Evolutionary conservation across 2,888 invertebrate species (phyloP).

Genomic region (Salpingus planirostris): DNA sequence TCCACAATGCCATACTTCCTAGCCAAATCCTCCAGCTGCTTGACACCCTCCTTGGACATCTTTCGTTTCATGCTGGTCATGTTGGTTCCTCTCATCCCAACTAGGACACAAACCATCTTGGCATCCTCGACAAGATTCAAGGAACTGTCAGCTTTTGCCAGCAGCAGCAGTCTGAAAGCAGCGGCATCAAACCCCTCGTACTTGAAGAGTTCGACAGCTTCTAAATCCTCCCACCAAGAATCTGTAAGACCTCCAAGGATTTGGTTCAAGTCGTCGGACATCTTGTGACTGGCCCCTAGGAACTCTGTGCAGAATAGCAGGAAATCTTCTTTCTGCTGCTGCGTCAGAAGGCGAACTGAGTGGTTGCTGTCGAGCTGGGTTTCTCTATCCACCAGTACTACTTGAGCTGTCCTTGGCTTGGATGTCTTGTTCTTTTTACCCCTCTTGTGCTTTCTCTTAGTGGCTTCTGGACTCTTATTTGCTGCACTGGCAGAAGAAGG

Average conservation of each 20-base stretch:
- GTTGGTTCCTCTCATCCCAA: constrained; percentile 44
- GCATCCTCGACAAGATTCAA: constrained; percentile 37
- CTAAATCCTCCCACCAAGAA: no score
- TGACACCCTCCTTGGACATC: constrained; percentile 5
- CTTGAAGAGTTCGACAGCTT: constrained; percentile 40
- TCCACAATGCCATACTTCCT: no score
- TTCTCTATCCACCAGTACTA: no score
- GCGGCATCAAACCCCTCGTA: constrained; percentile 38
- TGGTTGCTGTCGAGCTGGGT: constrained; percentile 33
- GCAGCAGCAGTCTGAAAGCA: constrained; percentile 48
- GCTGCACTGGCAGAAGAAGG: no score
- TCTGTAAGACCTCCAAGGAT: constrained; percentile 49
- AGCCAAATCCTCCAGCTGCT: background rate
- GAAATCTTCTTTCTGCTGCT: constrained; percentile 59
- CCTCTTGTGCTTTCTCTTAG: no score
- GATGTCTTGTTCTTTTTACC: no score
- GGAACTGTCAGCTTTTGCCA: constrained; percentile 45
- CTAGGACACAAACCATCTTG: constrained; percentile 43
- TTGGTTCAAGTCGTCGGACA: constrained; percentile 49
- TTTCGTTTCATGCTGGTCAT: constrained; percentile 24
- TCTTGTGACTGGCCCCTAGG: constrained; percentile 50
- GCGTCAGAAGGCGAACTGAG: constrained; percentile 46
- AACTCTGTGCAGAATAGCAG: constrained; percentile 53
- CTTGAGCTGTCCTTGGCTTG: no score
- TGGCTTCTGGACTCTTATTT: no score